Base-by-base conservation (phyloP, 2,797 vertebrate species). In the Trachops cirrhosus region DNA sequence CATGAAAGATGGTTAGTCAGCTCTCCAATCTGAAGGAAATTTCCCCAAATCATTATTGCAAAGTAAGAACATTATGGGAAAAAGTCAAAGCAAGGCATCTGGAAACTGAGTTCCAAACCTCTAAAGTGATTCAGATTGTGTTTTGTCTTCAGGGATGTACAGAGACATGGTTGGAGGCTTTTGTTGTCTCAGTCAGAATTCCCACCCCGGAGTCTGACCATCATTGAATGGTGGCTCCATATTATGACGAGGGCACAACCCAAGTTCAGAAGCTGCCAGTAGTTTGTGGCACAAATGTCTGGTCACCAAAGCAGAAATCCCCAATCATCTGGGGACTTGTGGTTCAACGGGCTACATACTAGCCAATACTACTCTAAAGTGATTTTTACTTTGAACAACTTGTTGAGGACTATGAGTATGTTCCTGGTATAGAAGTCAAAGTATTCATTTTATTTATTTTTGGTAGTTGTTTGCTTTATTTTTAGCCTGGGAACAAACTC, bases 271-370 rank as follows among this genome's bases (percentile, higher is more conserved):
- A 54, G 15, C 41, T 92, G 26, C 85, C 82, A 91, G 39, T 1
- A 91, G 59, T 87, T 90, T 83, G 88, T 96, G 96, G 77, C 67
- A 71, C 80, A 89, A 77, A 82, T 54, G 50, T 92, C 80, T 96
- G 57, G 87, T 97, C 89, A 92, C 77, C 54, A 82, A 86, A 74
- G 26, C 67, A 97, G 62, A 95, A 96, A 74, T 95, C 54, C 77
- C 52, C 85, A 86, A 71, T 75, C 41, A 77, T 89, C 88, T 91
- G 67, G 83, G 34, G 26, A 91, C 71, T 39, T 95, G 86, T 92
- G 94, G 92, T 89, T 96, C 73, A 80, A 34, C 18, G 39, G 26
- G 70, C 46, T 46, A 59, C 8, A 21, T 52, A 62, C 44, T 94
- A 89, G 79, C 46, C 70, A 86, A 12, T 80, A 50, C 24, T 64